phyloP scores from a whole-genome alignment of 1,140 invertebrate genomes.

The Drosophila cardini region DNA sequence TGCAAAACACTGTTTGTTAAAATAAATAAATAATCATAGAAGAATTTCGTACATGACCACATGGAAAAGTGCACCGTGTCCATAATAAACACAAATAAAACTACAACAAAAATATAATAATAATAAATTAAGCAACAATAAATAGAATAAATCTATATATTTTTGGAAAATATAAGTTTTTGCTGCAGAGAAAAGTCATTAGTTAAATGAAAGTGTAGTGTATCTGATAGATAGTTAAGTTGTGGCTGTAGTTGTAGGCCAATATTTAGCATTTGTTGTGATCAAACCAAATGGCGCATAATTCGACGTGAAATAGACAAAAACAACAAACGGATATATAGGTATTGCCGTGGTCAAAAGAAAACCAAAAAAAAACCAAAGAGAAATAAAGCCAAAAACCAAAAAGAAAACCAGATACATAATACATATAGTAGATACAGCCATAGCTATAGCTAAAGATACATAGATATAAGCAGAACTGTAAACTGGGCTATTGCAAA shows the following conservation, averaged over 20 bases:
- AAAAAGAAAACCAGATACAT: constrained; percentile 13
- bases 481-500: constrained; percentile 39
- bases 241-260: constrained; percentile 68
- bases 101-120: constrained; percentile 29
- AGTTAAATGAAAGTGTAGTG: constrained; percentile 39
- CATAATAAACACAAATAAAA: constrained; percentile 27
- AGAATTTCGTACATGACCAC: constrained; percentile 46
- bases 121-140: background rate
- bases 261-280: constrained; percentile 71
- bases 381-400: too few species aligned
- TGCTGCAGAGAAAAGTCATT: constrained; percentile 5
- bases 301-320: constrained; percentile 58
- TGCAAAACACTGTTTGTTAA: constrained; percentile 44
- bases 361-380: background rate
- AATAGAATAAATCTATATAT: background rate
- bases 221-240: constrained; percentile 32
- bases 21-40: constrained; percentile 71
- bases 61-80: constrained; percentile 67
- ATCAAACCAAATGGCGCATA: constrained; percentile 58
- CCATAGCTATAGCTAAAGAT: constrained; percentile 6
- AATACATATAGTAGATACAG: constrained; percentile 11
- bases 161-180: background rate
- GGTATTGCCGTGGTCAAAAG: constrained; percentile 47
- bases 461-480: constrained; percentile 21
- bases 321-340: constrained; percentile 56